Base-by-base conservation (phyloP, 2,888 invertebrate genomes). In the Luffia ferchaultella region DNA sequence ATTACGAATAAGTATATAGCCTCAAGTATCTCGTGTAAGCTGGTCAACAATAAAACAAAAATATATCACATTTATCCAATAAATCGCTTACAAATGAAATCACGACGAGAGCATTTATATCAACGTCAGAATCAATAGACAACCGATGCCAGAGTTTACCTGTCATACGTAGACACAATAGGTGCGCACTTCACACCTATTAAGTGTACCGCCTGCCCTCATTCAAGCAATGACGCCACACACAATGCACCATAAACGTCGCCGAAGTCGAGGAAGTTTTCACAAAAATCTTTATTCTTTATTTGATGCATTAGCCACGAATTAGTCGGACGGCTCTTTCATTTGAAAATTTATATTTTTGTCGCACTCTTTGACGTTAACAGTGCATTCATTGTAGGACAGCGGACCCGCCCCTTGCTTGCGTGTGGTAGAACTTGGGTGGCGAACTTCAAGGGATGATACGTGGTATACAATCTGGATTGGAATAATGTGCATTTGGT, bases 171-270 rank as follows among this genome's bases (percentile, higher is more conserved):
- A 63, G 54, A 62, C 62, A 60, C 76, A 82, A 80, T 72, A 60
- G 65, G 48, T 51, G 58, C 66, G 74, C 76, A 82, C 82, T 83
- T 83, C 82, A 82, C 82, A 82, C 80, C 76, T 80, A 80, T 83
- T 80, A 80, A 68, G 67, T 63, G 64, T 68, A 74, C 73, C 74
- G 71, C 68, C 62, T 67, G 62, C 62, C 67, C 69, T 76, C 80
- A 82, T 83, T 76, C 79, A 58, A 50, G 57, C 58, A 58, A 61
- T 73, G 70, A 80, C 80, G 77, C 78, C 80, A 78, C 69, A 70
- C 76, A 82, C 79, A 82, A 82, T 70, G 73, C 65, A 69, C 73
- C 78, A 73, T 76, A 79, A 80, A 80, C 67, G 78, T 80, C 82
- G 79, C 72, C 69, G 73, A 58, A 61, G 58, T 61, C 63, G 66